Conservation (phyloP, 2,113 vertebrate genomes). For the Calidris pugnax region DNA sequence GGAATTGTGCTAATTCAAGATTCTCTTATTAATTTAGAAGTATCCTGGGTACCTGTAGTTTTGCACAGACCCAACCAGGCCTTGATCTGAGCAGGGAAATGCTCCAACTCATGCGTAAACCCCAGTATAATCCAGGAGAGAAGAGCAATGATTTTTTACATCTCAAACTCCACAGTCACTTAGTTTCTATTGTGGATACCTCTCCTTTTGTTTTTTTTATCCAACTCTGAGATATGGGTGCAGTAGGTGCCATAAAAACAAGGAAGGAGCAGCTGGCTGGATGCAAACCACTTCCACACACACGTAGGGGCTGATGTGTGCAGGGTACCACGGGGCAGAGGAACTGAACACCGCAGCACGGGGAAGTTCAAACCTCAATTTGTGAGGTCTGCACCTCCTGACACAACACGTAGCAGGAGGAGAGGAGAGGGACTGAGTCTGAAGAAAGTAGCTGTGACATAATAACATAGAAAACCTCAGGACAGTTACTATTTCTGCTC, state of each 20-base stretch:
- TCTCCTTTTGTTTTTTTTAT: background rate
- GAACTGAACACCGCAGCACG: background rate
- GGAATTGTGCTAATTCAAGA: background rate
- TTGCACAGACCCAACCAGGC: background rate
- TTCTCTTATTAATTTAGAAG: background rate
- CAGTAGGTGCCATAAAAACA: background rate
- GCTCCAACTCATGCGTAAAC: background rate
- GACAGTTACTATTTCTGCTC: background rate
- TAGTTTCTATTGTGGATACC: background rate
- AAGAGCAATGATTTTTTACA: background rate
- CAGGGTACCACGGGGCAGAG: background rate
- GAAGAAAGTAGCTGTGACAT: background rate
- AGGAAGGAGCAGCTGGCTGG: background rate
- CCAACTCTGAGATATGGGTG: background rate
- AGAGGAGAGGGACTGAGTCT: background rate
- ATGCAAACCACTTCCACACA: background rate
- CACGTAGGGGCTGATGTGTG: background rate
- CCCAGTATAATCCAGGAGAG: background rate
- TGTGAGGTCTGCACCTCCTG: background rate
- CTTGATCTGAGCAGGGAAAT: background rate
- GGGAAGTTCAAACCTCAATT: background rate
- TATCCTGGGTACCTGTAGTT: background rate
- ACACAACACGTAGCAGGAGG: background rate
- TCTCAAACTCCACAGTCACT: background rate
- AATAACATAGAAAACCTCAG: background rate